Conservation (phyloP, 30 jellyfish, hydroid and myxozoan genomes). For the Phacellophora camtschatica region DNA sequence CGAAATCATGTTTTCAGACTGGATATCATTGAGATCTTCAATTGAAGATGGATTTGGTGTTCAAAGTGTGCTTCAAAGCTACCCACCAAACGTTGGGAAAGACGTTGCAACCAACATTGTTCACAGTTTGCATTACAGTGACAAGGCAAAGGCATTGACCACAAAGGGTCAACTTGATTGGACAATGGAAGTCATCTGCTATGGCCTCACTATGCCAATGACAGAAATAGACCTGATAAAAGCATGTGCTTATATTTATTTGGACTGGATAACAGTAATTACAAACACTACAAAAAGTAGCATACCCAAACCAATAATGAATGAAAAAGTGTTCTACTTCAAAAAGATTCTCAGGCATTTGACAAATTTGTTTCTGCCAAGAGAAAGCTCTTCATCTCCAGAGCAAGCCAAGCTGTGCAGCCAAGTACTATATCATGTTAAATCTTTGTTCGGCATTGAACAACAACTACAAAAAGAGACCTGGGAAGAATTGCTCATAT, state of each 20-base stretch:
- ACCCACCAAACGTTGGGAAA: constrained; percentile 88
- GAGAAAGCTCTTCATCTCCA: constrained; percentile 82
- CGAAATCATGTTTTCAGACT: constrained; percentile 78
- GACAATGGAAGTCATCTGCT: constrained; percentile 99
- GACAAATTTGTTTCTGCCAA: constrained; percentile 82
- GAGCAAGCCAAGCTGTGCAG: constrained; percentile 82
- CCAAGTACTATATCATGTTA: constrained; percentile 70
- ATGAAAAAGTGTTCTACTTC: constrained; percentile 70
- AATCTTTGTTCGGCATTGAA: constrained; percentile 44
- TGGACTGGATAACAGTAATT: constrained; percentile 84
- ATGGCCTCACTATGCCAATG: constrained; percentile 92
- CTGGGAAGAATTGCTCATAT: constrained; percentile 77
- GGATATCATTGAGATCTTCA: constrained; percentile 86
- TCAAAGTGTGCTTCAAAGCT: constrained; percentile 78
- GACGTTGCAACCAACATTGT: constrained; percentile 84
- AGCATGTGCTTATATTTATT: constrained; percentile 82
- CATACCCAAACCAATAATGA: constrained; percentile 77
- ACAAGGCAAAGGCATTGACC: constrained; percentile 54
- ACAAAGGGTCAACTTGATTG: constrained; percentile 89
- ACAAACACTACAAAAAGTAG: constrained; percentile 61
- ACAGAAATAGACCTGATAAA: constrained; percentile 89
- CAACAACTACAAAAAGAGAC: constrained; percentile 37
- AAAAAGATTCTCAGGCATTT: constrained; percentile 72
- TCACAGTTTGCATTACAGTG: constrained; percentile 78
- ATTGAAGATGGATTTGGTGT: constrained; percentile 89